phyloP scores from a whole-genome alignment of 2,888 invertebrate genomes.

The Ligdia adustata region DNA sequence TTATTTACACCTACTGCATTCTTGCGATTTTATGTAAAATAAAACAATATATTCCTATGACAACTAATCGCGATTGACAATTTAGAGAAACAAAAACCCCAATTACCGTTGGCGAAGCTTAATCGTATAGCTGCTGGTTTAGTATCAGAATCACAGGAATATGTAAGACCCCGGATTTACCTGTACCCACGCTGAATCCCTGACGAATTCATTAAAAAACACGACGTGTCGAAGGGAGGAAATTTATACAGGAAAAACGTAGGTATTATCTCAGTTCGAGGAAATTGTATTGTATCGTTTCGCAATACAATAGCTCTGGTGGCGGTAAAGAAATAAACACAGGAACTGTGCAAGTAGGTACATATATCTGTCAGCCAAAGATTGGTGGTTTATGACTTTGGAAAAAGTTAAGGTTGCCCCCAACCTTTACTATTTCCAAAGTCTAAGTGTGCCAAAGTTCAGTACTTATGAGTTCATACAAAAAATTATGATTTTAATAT shows the following conservation, averaged over 20 bases:
- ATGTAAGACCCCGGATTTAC: conserved; percentile 25
- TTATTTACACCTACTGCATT: too few species aligned
- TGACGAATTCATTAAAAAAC: conserved; percentile 31
- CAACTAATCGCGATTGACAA: conserved; percentile 30
- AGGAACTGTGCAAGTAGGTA: too few species aligned
- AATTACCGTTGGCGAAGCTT: conserved; percentile 28
- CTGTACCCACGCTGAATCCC: conserved; percentile 15
- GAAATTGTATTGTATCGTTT: conserved; percentile 17
- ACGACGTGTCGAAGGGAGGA: conserved; percentile 12
- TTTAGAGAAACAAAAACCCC: conserved; percentile 32
- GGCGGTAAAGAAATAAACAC: too few species aligned
- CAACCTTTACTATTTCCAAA: too few species aligned
- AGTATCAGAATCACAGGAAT: conserved; percentile 17
- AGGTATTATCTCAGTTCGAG: conserved; percentile 9
- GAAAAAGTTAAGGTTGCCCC: too few species aligned
- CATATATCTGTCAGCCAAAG: too few species aligned
- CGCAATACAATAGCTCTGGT: conserved; percentile 15
- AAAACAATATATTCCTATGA: too few species aligned
- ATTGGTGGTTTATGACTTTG: too few species aligned
- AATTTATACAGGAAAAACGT: conserved; percentile 20
- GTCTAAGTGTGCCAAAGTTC: too few species aligned
- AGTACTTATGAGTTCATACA: too few species aligned
- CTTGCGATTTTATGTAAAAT: too few species aligned
- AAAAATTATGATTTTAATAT: too few species aligned
- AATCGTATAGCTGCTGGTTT: conserved; percentile 23